These are phyloP conservation scores for Sarcophaga caerulescens DNA, from an alignment of 2,888 invertebrate species.

Conservation along the genomic window DNA sequence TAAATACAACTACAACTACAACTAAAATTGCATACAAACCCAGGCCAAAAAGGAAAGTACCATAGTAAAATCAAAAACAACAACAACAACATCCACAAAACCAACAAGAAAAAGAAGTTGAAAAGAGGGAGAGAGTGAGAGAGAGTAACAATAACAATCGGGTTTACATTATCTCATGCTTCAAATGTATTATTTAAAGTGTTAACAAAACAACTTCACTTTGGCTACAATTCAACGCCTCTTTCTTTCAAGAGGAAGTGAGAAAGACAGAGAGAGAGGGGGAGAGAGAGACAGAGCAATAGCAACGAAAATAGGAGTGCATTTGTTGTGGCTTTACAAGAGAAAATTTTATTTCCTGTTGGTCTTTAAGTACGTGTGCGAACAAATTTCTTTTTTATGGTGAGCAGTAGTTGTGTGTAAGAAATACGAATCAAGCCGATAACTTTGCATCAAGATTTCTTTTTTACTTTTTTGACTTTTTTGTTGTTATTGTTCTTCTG, in stretches of 20 bases:
- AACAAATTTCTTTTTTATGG: slow-evolving; percentile 1
- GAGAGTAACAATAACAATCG: slow-evolving; percentile 42
- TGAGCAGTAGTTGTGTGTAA: neutral
- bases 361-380: neutral
- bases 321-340: neutral
- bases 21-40: neutral
- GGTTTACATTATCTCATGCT: slow-evolving; percentile 59
- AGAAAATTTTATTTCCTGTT: slow-evolving; percentile 30
- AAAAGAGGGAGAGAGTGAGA: neutral
- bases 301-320: neutral
- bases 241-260: slow-evolving; percentile 19
- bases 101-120: neutral
- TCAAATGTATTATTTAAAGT: slow-evolving; percentile 66
- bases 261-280: too few species aligned
- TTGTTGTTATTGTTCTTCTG: slow-evolving; percentile 20
- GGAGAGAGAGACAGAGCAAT: neutral
- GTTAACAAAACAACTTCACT: slow-evolving; percentile 66
- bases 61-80: neutral
- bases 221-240: slow-evolving; percentile 69
- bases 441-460: slow-evolving; percentile 53
- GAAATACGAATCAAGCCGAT: slow-evolving; percentile 54
- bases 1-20: neutral
- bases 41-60: neutral
- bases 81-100: too few species aligned
- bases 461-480: neutral